Conservation (phyloP, 2,113 vertebrate genomes). For the Pteruthius melanotis region DNA sequence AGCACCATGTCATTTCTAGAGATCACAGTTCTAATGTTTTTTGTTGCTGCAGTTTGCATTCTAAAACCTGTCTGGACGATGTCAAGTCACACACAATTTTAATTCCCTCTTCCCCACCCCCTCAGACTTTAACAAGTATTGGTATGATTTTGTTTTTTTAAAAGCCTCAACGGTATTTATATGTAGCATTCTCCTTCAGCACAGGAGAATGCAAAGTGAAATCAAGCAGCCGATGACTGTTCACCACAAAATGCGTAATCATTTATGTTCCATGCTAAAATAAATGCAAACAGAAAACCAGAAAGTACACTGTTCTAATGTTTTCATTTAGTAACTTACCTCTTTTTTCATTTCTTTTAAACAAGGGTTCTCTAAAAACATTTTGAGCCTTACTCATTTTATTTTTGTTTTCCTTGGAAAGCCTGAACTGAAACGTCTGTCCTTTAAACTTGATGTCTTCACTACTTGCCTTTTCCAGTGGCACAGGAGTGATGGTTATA, state of each 20-base stretch:
- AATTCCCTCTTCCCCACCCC: background rate
- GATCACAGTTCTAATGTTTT: background rate
- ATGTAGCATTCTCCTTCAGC: background rate
- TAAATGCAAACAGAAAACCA: background rate
- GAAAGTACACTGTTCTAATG: background rate
- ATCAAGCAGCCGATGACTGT: constrained; percentile 12
- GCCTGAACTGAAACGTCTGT: background rate
- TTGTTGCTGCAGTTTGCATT: background rate
- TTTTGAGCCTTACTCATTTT: background rate
- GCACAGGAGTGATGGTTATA: background rate
- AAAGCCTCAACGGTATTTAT: background rate
- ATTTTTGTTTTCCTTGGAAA: constrained; percentile 35
- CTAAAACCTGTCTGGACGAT: background rate
- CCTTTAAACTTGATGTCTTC: background rate
- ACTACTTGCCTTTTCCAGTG: background rate
- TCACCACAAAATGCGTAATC: background rate
- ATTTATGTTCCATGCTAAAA: constrained; percentile 15
- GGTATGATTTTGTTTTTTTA: constrained; percentile 16
- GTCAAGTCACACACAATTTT: constrained; percentile 24
- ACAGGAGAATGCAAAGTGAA: constrained; percentile 27
- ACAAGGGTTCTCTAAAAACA: background rate
- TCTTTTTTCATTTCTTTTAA: background rate
- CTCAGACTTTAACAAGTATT: constrained; percentile 7
- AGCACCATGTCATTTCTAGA: background rate
- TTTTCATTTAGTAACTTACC: background rate